These are phyloP conservation scores for Clupea harengus DNA, from an alignment of 2,113 vertebrate genomes.

Conservation along the genomic window DNA sequence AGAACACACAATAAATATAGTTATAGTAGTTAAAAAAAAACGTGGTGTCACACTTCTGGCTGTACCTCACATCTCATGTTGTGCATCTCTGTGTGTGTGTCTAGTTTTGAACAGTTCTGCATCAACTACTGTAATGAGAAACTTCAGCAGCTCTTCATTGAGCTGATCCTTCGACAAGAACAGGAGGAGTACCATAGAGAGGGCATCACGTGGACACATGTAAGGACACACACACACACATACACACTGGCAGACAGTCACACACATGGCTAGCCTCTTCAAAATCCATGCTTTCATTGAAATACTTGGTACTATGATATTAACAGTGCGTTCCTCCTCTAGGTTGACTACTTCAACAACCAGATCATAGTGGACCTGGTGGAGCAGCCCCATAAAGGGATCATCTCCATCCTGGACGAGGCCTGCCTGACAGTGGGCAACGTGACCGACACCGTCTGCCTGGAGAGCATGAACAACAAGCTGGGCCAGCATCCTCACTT, in stretches of 20 bases:
- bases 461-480: constrained; percentile 83
- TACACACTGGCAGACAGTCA: too few species aligned
- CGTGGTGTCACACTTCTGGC: neutral
- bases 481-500: constrained; percentile 87
- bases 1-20: too few species aligned
- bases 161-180: constrained; percentile 87
- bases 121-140: constrained; percentile 92
- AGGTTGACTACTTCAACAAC: constrained; percentile 93
- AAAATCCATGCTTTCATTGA: neutral
- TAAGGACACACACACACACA: constrained; percentile 59
- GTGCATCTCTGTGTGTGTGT: constrained; percentile 21
- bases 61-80: neutral
- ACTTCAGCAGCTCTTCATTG: constrained; percentile 92
- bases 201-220: constrained; percentile 85
- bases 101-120: constrained; percentile 93
- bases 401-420: constrained; percentile 87
- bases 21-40: too few species aligned
- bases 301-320: neutral
- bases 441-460: constrained; percentile 82
- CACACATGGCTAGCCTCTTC: too few species aligned
- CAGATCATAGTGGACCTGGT: constrained; percentile 91
- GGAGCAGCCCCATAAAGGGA: constrained; percentile 83
- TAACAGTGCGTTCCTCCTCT: neutral
- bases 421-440: constrained; percentile 82
- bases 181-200: constrained; percentile 87